These are phyloP conservation scores for Epicauta chinensis DNA, from an alignment of 1,140 invertebrate species.

Conservation along the genomic window DNA sequence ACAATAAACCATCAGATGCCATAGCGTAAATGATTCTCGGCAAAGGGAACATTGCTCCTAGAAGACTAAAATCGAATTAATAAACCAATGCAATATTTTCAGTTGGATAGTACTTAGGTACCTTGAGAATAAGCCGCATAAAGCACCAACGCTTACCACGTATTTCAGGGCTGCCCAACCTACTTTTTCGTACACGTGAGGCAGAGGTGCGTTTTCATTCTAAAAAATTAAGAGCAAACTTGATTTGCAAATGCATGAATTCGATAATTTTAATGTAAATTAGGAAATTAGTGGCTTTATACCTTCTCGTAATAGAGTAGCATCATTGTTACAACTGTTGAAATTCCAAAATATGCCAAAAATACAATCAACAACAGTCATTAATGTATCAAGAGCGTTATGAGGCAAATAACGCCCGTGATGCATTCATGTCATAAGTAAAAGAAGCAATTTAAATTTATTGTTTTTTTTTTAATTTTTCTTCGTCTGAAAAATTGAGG, in stretches of 20 bases:
- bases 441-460: too few species aligned
- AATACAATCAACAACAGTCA: constrained; percentile 78
- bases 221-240: constrained; percentile 34
- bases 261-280: too few species aligned
- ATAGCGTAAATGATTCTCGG: constrained; percentile 85
- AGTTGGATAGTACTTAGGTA: constrained; percentile 39
- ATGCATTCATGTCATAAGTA: too few species aligned
- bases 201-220: constrained; percentile 62
- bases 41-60: constrained; percentile 81
- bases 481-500: too few species aligned
- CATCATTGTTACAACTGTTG: constrained; percentile 81
- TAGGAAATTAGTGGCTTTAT: too few species aligned
- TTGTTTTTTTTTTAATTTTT: too few species aligned
- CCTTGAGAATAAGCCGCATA: constrained; percentile 65
- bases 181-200: constrained; percentile 58
- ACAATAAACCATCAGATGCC: constrained; percentile 77
- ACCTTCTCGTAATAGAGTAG: constrained; percentile 80
- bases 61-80: constrained; percentile 52
- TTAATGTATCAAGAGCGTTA: too few species aligned
- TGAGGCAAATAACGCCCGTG: too few species aligned
- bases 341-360: constrained; percentile 82
- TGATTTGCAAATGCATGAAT: constrained; percentile 3
- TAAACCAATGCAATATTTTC: too few species aligned
- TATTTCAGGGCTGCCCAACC: constrained; percentile 66
- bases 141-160: constrained; percentile 66